A percentile compares a stretch with the other conserved stretches of the same genome.
Conservation (phyloP, 2,888 invertebrate species). For the Camponotus fellah region DNA sequence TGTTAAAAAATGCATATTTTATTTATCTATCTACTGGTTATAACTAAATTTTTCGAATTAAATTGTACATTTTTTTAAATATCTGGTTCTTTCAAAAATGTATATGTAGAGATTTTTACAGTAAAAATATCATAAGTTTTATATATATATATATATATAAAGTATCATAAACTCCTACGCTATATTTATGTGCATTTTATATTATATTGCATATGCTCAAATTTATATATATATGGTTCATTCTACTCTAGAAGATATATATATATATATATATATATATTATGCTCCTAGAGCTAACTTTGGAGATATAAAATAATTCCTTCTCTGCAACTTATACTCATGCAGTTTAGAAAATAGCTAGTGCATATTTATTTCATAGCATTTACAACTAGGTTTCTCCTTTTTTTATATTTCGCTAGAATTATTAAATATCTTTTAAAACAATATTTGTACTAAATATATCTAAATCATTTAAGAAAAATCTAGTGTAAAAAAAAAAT, state of each 20-base stretch:
- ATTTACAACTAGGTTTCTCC: constrained; percentile 12
- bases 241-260: background rate
- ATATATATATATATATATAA: background rate
- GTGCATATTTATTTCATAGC: background rate
- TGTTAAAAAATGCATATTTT: constrained; percentile 36
- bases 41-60: constrained; percentile 38
- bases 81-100: constrained; percentile 3
- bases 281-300: constrained; percentile 26
- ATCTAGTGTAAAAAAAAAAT: constrained; percentile 3
- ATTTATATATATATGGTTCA: constrained; percentile 9
- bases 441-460: constrained; percentile 38
- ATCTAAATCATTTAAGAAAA: constrained; percentile 29
- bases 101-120: background rate
- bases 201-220: background rate
- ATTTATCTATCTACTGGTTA: constrained; percentile 37
- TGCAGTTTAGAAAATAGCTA: constrained; percentile 38
- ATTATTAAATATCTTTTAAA: constrained; percentile 22
- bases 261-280: background rate
- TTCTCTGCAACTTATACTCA: constrained; percentile 36
- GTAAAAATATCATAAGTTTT: constrained; percentile 19
- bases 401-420: constrained; percentile 19
- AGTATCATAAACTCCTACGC: background rate
- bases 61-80: constrained; percentile 19
- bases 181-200: background rate
- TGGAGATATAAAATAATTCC: constrained; percentile 54